Conservation (phyloP, 2,113 vertebrate species). For the Anhinga rufa region DNA sequence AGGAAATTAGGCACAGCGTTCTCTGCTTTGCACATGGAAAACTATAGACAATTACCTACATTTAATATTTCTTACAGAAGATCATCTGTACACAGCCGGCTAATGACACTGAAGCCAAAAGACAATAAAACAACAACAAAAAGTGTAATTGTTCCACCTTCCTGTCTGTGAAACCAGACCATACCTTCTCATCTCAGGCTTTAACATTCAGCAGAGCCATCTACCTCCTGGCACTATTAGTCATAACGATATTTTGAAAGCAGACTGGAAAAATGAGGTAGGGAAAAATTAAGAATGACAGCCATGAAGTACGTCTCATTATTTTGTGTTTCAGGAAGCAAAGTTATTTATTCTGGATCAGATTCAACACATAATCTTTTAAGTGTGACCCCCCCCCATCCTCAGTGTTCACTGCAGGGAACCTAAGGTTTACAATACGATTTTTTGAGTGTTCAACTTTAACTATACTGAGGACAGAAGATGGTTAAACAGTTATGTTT, state of each 20-base stretch:
- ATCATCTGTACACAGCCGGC: neutral
- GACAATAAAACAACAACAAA: neutral
- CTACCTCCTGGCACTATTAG: neutral
- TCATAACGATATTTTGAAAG: neutral
- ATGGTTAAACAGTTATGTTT: neutral
- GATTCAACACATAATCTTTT: neutral
- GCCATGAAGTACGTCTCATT: neutral
- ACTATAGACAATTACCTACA: neutral
- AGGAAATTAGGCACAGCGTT: neutral
- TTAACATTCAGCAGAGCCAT: neutral
- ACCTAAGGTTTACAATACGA: neutral
- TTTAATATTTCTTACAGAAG: neutral
- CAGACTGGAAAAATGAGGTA: neutral
- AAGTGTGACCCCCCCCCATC: neutral
- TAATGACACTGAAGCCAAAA: neutral
- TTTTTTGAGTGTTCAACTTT: neutral
- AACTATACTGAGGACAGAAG: neutral
- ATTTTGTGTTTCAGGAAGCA: neutral
- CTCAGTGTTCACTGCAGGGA: neutral
- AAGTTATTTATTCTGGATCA: conserved; percentile 20
- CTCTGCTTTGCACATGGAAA: neutral
- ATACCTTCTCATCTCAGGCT: neutral
- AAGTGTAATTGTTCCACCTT: neutral
- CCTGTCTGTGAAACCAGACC: neutral
- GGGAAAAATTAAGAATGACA: neutral